Evolutionary conservation across 1,140 invertebrate species (phyloP).

Genomic region (Zaprionus inermis): DNA sequence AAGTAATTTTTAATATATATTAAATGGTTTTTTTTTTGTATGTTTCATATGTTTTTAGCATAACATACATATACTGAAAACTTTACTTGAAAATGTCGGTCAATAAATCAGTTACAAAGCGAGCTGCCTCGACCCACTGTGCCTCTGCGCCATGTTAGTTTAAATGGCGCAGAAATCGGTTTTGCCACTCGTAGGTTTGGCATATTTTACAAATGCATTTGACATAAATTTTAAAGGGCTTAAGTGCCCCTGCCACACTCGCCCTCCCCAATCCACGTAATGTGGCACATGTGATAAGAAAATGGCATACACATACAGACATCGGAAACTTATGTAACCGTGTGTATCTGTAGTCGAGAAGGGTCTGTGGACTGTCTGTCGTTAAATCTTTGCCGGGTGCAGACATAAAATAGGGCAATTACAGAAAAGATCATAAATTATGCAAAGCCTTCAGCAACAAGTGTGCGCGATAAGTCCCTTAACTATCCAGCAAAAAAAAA

Average conservation of each 20-base stretch:
- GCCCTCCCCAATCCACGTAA: constrained; percentile 19
- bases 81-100: background rate
- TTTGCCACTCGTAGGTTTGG: constrained; percentile 76
- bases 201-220: constrained; percentile 82
- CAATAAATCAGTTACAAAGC: background rate
- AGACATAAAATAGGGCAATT: constrained; percentile 79
- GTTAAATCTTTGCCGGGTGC: constrained; percentile 65
- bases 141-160: constrained; percentile 38
- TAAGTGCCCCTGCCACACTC: constrained; percentile 45
- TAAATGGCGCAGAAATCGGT: constrained; percentile 75
- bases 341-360: background rate
- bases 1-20: too few species aligned
- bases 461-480: constrained; percentile 66
- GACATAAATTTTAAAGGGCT: constrained; percentile 80
- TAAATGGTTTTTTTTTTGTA: too few species aligned
- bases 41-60: too few species aligned
- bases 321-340: too few species aligned
- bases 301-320: too few species aligned
- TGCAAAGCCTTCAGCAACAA: constrained; percentile 73
- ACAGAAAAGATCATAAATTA: constrained; percentile 78
- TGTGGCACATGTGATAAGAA: constrained; percentile 62
- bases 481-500: constrained; percentile 2
- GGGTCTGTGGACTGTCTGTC: constrained; percentile 16
- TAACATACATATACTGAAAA: too few species aligned
- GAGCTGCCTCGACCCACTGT: constrained; percentile 41